A percentile compares a stretch with the other conserved stretches of the same genome.
These are phyloP conservation scores for Achroia grisella DNA, from an alignment of 1,140 invertebrate species.

Conservation along the genomic window DNA sequence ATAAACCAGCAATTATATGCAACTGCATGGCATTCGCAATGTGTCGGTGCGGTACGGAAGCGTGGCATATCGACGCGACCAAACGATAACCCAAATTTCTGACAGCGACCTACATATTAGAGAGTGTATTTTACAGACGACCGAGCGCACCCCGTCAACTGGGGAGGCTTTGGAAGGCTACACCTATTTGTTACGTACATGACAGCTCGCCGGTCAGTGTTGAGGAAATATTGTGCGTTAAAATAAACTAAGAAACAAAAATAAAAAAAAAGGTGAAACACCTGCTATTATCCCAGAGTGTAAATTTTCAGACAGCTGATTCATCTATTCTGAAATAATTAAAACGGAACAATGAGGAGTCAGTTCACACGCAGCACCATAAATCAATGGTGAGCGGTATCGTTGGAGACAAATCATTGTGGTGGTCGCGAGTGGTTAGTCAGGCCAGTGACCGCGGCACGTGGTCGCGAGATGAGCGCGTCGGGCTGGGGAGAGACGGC, in stretches of 20 bases:
- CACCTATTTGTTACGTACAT: slow-evolving; percentile 8
- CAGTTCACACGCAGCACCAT: no score
- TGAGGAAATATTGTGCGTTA: neutral
- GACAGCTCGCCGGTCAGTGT: no score
- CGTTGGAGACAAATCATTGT: slow-evolving; percentile 10
- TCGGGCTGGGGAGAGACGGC: slow-evolving; percentile 63
- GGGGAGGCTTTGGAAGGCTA: slow-evolving; percentile 22
- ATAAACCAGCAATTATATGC: slow-evolving; percentile 41
- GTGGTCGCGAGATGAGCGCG: slow-evolving; percentile 69
- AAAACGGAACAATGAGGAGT: no score
- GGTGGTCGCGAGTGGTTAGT: slow-evolving; percentile 26
- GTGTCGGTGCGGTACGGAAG: slow-evolving; percentile 45
- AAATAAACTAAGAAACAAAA: no score
- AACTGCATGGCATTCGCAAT: slow-evolving; percentile 51
- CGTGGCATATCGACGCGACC: slow-evolving; percentile 64
- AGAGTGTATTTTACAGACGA: slow-evolving; percentile 41
- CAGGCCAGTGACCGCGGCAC: slow-evolving; percentile 67
- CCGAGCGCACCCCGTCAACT: slow-evolving; percentile 24
- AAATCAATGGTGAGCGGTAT: neutral
- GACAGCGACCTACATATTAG: slow-evolving; percentile 61
- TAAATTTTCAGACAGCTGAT: no score
- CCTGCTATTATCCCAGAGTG: no score
- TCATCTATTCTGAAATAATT: no score
- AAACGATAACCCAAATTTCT: slow-evolving; percentile 69
- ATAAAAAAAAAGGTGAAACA: no score